phyloP scores from a whole-genome alignment of 2,888 invertebrate genomes.

The Pemphredon lugubris region DNA sequence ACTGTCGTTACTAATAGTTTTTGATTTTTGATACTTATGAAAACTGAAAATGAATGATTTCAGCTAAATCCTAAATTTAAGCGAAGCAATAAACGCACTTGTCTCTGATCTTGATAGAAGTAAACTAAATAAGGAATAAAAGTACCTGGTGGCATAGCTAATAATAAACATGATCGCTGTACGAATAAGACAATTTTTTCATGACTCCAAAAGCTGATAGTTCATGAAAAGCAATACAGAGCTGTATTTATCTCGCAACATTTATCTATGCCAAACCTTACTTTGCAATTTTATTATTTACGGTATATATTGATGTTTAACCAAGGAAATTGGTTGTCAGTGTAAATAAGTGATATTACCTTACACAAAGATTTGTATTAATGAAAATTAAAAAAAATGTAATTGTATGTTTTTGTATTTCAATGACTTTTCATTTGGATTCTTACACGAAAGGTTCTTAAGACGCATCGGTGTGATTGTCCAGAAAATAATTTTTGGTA shows the following conservation, averaged over 20 bases:
- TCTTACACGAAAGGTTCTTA: constrained; percentile 7
- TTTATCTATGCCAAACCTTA: neutral
- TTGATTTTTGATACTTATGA: constrained; percentile 22
- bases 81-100: constrained; percentile 26
- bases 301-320: neutral
- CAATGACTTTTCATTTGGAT: neutral
- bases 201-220: constrained; percentile 21
- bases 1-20: constrained; percentile 16
- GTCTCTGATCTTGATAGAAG: constrained; percentile 23
- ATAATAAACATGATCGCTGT: constrained; percentile 28
- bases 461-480: neutral
- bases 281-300: constrained; percentile 10
- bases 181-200: constrained; percentile 20
- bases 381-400: neutral
- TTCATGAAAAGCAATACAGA: neutral
- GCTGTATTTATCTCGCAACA: neutral
- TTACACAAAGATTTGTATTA: neutral
- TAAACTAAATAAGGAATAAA: constrained; percentile 45
- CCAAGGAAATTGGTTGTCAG: neutral
- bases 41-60: constrained; percentile 11
- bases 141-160: constrained; percentile 51
- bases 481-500: constrained; percentile 1
- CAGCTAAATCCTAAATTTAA: constrained; percentile 13
- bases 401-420: constrained; percentile 2
- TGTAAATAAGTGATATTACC: constrained; percentile 18